Evolutionary conservation across 2,113 vertebrate genomes (phyloP).

Genomic region (Anolis sagrei): DNA sequence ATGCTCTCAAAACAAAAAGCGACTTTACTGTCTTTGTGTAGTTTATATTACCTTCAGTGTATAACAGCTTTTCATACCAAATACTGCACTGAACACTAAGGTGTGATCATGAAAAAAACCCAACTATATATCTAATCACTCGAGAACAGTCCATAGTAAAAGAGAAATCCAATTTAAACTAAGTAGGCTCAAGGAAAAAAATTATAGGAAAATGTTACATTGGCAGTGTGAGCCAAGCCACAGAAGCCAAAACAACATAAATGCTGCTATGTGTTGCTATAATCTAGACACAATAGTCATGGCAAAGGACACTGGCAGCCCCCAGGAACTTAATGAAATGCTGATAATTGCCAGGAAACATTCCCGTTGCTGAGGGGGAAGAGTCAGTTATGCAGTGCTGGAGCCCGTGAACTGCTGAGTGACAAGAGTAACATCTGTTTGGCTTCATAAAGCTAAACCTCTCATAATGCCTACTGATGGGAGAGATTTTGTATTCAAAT

Average conservation of each 20-base stretch:
- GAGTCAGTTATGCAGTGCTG: not conserved
- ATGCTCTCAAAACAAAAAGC: not conserved
- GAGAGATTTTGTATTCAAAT: not conserved
- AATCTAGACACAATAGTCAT: not conserved
- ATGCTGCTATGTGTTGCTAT: not conserved
- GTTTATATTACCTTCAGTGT: not conserved
- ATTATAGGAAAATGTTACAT: not conserved
- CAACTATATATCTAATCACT: not conserved
- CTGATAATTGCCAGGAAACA: not conserved
- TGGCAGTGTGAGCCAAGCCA: not conserved
- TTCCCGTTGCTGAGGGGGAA: not conserved
- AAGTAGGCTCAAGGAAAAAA: not conserved
- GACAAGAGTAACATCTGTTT: not conserved
- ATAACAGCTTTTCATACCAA: not conserved
- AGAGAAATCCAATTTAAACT: not conserved
- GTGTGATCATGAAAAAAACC: not conserved
- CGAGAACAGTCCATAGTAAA: not conserved
- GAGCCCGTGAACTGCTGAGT: not conserved
- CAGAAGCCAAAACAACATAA: not conserved
- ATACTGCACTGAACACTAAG: not conserved
- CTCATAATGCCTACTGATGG: not conserved
- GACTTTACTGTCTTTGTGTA: not conserved
- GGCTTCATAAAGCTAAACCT: not conserved
- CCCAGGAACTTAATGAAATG: not conserved
- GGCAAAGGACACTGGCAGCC: not conserved